Base-by-base conservation (phyloP, 1,140 invertebrate species). In the Papilio glaucus region DNA sequence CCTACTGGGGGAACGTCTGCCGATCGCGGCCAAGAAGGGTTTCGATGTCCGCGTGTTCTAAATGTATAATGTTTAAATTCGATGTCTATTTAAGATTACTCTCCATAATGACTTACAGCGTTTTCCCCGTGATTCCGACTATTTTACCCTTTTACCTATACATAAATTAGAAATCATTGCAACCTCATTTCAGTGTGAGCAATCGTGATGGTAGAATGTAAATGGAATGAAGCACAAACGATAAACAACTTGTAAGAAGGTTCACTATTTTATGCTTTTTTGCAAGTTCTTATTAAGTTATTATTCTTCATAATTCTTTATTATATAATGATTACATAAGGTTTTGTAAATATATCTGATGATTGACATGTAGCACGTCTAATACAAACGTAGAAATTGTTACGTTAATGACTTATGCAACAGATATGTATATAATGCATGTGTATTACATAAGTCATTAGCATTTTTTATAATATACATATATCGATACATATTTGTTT, bases 21-120 rank as follows among this genome's bases (percentile, higher is more conserved):
- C 97, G 13, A 96, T 98, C 72, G 97, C 97, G 39, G 97, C 97
- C 39, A 98, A 98, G 88, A 98, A 98, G 89, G 97, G 97, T 80
- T 95, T 95, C 81, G 95, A 97, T 77, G 94, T 96, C 9, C 85
- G 93, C 81, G 53, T 83, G 33, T 90, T 83, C 70, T 90, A 88
- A 84, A 57, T 80, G 33, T 78, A 77, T 60, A 76, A 71, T 41
- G 71, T 77, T 75, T 79, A 81, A 72, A 79, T 74, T 78, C 61
- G 79, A 75, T 80, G 67, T 81, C 76, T 80, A 80, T 72, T 79
- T 76, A 77, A 80, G 65, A 74, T 74, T 63, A 49, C 72, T 75
- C 72, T 74, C 61, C 71, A 45, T 15, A 42, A 68, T 6, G 41
- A 65, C 13, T 29, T 8, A 68, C 12, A 68, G 41, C 39, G 45